Conservation (phyloP, 2,113 vertebrate genomes). For the Istiophorus platypterus region DNA sequence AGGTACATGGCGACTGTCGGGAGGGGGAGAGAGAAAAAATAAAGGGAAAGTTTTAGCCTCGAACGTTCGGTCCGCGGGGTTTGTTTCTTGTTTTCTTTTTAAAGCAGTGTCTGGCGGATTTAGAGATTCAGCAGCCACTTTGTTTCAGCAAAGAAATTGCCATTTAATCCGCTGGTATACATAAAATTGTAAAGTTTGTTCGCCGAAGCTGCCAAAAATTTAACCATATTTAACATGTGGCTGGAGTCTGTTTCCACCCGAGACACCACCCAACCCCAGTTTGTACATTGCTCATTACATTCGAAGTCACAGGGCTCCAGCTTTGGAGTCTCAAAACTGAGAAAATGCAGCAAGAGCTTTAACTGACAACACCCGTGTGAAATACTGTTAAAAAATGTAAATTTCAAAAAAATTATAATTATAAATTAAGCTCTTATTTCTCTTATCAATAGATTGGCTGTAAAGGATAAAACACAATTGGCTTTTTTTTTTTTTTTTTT, state of each 20-base stretch:
- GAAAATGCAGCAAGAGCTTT: neutral
- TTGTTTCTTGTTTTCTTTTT: neutral
- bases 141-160: neutral
- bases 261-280: neutral
- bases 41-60: neutral
- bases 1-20: conserved; percentile 95
- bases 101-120: neutral
- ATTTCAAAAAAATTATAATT: too few relatives aligned
- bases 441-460: neutral
- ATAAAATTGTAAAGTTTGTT: neutral
- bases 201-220: neutral
- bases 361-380: neutral
- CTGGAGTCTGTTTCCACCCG: neutral
- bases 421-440: too few relatives aligned
- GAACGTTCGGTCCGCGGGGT: neutral
- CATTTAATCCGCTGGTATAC: too few relatives aligned
- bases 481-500: too few relatives aligned
- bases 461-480: neutral
- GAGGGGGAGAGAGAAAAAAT: conserved; percentile 14
- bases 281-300: neutral
- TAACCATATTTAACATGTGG: neutral
- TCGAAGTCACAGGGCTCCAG: neutral
- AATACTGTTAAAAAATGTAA: neutral
- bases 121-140: neutral
- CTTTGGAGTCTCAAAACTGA: neutral